Percentiles rank a stretch among this genome's conserved stretches.
Conservation (phyloP, 2,113 vertebrate species). For the Tautogolabrus adspersus region DNA sequence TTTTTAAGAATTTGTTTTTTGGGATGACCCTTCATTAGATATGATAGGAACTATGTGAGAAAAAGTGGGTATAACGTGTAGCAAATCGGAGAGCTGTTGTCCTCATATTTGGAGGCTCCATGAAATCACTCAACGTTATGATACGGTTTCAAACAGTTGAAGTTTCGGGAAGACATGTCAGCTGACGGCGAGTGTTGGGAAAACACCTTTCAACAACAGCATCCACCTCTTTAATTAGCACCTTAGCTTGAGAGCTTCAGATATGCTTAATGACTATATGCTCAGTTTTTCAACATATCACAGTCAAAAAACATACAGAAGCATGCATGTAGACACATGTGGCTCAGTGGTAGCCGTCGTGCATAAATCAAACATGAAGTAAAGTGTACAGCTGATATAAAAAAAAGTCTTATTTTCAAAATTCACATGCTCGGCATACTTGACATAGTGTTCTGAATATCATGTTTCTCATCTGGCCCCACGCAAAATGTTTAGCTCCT, state of each 20-base stretch:
- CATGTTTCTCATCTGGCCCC: background rate
- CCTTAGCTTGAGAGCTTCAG: conserved; percentile 2
- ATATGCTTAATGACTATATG: background rate
- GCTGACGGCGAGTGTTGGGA: conserved; percentile 18
- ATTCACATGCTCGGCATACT: conserved; percentile 3
- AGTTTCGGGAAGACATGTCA: conserved; percentile 1
- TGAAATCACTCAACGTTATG: background rate
- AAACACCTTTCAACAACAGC: conserved; percentile 20
- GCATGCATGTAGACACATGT: conserved; percentile 2
- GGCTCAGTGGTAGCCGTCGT: background rate
- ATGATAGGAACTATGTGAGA: too few relatives aligned
- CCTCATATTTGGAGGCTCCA: background rate
- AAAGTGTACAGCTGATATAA: background rate
- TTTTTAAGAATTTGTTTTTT: too few relatives aligned
- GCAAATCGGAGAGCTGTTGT: too few relatives aligned
- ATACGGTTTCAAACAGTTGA: background rate
- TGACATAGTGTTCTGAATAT: conserved; percentile 8
- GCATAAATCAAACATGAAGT: conserved; percentile 22
- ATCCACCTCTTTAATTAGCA: conserved; percentile 12
- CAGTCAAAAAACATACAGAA: background rate
- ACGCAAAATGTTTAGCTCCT: background rate
- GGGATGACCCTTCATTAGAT: too few relatives aligned
- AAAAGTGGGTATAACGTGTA: too few relatives aligned
- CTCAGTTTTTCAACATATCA: conserved; percentile 13
- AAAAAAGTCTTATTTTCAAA: background rate